Percentiles rank a stretch among this genome's conserved stretches.
These are phyloP conservation scores for Hippocampus barbouri DNA, from an alignment of 2,113 vertebrate genomes.

Conservation along the genomic window DNA sequence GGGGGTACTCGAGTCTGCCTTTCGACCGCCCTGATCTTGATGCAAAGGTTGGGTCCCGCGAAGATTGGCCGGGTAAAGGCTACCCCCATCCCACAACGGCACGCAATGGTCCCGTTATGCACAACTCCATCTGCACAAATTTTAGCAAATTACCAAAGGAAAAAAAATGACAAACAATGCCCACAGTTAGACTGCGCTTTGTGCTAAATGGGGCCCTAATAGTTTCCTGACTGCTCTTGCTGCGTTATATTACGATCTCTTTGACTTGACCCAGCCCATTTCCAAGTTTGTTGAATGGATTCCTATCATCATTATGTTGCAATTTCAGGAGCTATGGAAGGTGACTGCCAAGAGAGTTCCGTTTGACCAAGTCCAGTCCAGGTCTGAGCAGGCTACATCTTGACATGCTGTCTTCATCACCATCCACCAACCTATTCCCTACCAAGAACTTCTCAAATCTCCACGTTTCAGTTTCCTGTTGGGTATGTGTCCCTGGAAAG, in stretches of 20 bases:
- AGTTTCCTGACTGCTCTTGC: neutral
- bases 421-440: neutral
- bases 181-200: no score
- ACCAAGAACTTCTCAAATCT: neutral
- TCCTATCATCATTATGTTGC: neutral
- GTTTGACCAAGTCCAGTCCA: neutral
- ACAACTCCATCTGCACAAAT: no score
- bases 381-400: neutral
- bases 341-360: slow-evolving; percentile 21
- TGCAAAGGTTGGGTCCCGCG: no score
- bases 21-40: no score
- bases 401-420: slow-evolving; percentile 1
- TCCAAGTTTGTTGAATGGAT: neutral
- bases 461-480: neutral
- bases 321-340: slow-evolving; percentile 55
- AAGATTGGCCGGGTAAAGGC: no score
- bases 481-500: neutral
- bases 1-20: no score
- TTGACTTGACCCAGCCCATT: neutral
- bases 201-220: no score
- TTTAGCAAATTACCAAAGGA: no score
- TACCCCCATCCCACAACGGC: no score
- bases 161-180: no score
- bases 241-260: neutral
- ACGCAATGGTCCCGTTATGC: no score